Base-by-base conservation (phyloP, 2,888 invertebrate genomes). In the Microctonus hyperodae region DNA sequence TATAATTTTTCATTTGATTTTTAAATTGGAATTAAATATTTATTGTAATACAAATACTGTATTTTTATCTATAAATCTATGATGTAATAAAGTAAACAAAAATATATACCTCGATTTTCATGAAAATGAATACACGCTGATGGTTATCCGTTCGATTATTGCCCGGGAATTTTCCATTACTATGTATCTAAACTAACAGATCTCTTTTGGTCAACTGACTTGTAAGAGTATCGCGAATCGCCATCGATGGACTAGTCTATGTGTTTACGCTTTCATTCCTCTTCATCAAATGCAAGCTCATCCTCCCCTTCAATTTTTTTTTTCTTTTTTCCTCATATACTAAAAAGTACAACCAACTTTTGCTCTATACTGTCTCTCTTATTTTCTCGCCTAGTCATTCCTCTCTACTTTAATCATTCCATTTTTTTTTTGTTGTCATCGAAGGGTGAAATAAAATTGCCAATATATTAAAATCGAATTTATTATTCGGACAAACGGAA, bases 101-200 rank as follows among this genome's bases (percentile, higher is more conserved):
- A 31, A 55, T 28, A 31, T 28, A n/a, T n/a, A n/a, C 11, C n/a
- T 55, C 16, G 31, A 55, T 31, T 31, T 44, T 44, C 44, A 44
- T 35, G 40, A 65, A 48, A 61, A 25, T 44, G 56, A 56, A 66
- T 67, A 20, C 25, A 66, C 65, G n/a, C 33, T 35, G 72, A 75
- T 75, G 44, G 59, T 69, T 70, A 72, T 74, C 72, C 72, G 78
- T 75, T 77, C 80, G 81, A 83, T 83, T 81, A 83, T 83, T 79
- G 80, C 77, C 80, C 62, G 57, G 56, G 79, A 83, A 83, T 83
- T 81, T 80, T 81, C 82, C 75, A 83, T 83, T 83, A 83, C 82
- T 83, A 83, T 83, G 83, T 83, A 83, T 83, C 83, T 75, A 71
- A 56, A 83, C 83, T 75, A 72, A 58, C 51, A 44, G 77, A 82